Conservation (phyloP, 2,113 vertebrate species). For the Cyprinodon variegatus region DNA sequence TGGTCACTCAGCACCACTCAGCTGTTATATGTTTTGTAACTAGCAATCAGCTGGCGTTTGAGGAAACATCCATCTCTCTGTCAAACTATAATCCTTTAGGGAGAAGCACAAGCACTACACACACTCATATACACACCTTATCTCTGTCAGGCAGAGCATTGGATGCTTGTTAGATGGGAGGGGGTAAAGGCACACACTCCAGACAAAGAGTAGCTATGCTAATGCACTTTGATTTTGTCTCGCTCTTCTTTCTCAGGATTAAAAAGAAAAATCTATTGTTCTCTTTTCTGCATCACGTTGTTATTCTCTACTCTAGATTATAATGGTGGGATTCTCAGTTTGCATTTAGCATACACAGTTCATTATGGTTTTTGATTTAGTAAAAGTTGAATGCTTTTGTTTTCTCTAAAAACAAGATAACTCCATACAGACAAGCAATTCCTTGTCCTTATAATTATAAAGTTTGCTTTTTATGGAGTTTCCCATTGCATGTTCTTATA, state of each 20-base stretch:
- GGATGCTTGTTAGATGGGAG: conserved; percentile 77
- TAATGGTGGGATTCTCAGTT: background rate
- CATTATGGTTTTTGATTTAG: background rate
- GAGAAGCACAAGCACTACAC: conserved; percentile 38
- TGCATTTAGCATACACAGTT: background rate
- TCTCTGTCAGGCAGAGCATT: conserved; percentile 76
- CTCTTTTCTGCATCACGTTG: conserved; percentile 24
- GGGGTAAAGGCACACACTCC: conserved; percentile 72
- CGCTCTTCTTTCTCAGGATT: conserved; percentile 49
- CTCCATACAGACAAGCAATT: background rate
- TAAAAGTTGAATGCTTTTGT: background rate
- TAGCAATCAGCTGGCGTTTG: conserved; percentile 63
- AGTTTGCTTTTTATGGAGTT: background rate
- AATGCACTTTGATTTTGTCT: conserved; percentile 77
- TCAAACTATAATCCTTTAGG: conserved; percentile 55
- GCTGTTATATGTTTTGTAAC: conserved; percentile 47
- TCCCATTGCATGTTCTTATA: background rate
- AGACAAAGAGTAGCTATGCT: conserved; percentile 79
- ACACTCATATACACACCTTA: conserved; percentile 57
- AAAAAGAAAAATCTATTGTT: conserved; percentile 55
- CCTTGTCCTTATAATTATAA: background rate
- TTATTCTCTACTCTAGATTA: conserved; percentile 11
- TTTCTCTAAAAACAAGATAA: background rate
- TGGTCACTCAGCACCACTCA: conserved; percentile 16
- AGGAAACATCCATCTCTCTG: conserved; percentile 71